phyloP scores from a whole-genome alignment of 2,797 vertebrate genomes.

The Channallabes apus region DNA sequence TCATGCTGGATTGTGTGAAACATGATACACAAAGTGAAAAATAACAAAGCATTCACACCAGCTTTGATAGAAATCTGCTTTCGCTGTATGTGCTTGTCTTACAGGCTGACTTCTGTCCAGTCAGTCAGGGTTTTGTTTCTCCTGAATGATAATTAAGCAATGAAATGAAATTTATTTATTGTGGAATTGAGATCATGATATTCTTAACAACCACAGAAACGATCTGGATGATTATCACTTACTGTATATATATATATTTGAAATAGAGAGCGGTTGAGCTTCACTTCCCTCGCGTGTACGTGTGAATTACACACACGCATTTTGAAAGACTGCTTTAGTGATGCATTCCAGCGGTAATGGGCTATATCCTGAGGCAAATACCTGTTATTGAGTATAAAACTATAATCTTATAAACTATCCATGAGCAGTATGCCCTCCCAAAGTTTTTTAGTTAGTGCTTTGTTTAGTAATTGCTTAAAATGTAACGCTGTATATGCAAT shows the following conservation, averaged over 20 bases:
- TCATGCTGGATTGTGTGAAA: slow-evolving; percentile 36
- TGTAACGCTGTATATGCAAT: not conserved
- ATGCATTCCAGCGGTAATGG: not conserved
- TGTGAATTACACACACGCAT: not conserved
- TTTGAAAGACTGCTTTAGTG: not conserved
- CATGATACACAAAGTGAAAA: slow-evolving; percentile 37
- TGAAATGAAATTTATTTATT: not conserved
- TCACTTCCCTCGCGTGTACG: no score
- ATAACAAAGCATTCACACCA: slow-evolving; percentile 25
- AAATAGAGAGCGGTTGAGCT: not conserved
- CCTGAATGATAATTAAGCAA: not conserved
- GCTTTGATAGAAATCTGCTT: slow-evolving; percentile 20
- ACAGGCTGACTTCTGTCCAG: not conserved
- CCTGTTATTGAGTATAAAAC: not conserved
- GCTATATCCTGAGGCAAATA: not conserved
- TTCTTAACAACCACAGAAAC: not conserved
- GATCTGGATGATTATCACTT: not conserved
- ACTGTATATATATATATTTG: no score
- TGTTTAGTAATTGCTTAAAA: not conserved
- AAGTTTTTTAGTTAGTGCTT: not conserved
- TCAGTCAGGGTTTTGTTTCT: not conserved
- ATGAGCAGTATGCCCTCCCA: no score
- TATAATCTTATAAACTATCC: not conserved
- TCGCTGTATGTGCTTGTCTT: not conserved
- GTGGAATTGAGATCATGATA: not conserved